Evolutionary conservation across 2,113 vertebrate genomes (phyloP), one percentile per base, ranked within the genome.

Genomic region (Thymallus thymallus): DNA sequence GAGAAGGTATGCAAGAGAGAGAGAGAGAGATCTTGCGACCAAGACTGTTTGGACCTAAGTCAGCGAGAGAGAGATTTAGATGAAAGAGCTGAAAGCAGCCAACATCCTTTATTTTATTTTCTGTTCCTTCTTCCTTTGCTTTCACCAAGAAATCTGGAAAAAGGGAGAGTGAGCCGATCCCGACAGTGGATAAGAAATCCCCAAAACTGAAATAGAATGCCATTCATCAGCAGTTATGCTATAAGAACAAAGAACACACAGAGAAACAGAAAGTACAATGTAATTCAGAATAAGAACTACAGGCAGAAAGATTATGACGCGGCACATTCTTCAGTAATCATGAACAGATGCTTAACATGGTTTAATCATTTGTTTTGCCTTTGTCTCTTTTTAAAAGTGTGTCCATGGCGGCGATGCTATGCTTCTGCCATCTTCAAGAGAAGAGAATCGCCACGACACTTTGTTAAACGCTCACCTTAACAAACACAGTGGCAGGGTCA

Each of bases 41-140:
- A 70, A 62, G 46, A 71, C 48, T 70, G 68, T 72, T 72, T 46
- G 68, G 66, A 24, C 65, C 64, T 26, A 58, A 55, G 74, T 69
- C 74, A 72, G 56, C 13, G 68, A 51, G 20, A 35, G 16, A 46
- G 77, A 85, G 72, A 80, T 78, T 82, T 79, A 81, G 46, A 72
- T 70, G 76, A 80, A 82, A 76, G 67, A 35, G 46, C 60, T 65
- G n/a, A n/a, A n/a, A n/a, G n/a, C n/a, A n/a, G 84, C 80, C 79
- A 87, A 73, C 69, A 62, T n/a, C 12, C 22, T 41, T 30, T 70
- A 3, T 60, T n/a, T 88, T 82, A 64, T 56, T 5, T 64, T 56
- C 16, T 41, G 35, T 16, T 51, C 1, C 14, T 51, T 18, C 48
- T 13, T 51, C 23, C 71, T 71, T 10, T 70, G 64, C 16, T 70